These are phyloP conservation scores for Pavo muticus DNA, from an alignment of 2,113 vertebrate genomes.

Conservation along the genomic window DNA sequence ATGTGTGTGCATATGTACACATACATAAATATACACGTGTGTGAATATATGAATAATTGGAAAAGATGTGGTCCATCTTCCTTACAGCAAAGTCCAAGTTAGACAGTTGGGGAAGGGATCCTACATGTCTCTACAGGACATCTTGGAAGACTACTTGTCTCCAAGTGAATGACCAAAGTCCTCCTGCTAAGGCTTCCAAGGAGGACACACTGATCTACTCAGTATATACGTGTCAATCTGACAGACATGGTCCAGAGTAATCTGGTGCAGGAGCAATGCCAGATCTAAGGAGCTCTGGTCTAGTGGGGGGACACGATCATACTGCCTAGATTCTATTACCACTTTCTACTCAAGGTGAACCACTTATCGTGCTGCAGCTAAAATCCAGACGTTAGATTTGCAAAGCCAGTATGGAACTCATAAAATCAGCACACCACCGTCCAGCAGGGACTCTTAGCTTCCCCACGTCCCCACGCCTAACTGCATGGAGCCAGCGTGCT, in stretches of 20 bases:
- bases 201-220: neutral
- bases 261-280: neutral
- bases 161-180: neutral
- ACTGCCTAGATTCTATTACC: neutral
- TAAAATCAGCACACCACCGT: neutral
- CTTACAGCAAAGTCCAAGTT: neutral
- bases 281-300: neutral
- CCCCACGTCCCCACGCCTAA: neutral
- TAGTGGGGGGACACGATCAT: neutral
- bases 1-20: neutral
- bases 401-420: neutral
- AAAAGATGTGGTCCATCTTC: neutral
- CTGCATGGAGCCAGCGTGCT: neutral
- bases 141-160: neutral
- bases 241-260: neutral
- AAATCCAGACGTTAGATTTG: neutral
- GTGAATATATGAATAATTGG: neutral
- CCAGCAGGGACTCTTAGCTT: neutral
- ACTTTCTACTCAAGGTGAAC: neutral
- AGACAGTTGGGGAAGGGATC: neutral
- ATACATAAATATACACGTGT: accelerated
- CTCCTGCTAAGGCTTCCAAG: neutral
- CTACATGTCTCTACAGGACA: neutral
- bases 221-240: accelerated
- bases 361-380: neutral